These are phyloP conservation scores for Drosophila sulfurigaster DNA, from an alignment of 1,140 invertebrate genomes.

Conservation along the genomic window DNA sequence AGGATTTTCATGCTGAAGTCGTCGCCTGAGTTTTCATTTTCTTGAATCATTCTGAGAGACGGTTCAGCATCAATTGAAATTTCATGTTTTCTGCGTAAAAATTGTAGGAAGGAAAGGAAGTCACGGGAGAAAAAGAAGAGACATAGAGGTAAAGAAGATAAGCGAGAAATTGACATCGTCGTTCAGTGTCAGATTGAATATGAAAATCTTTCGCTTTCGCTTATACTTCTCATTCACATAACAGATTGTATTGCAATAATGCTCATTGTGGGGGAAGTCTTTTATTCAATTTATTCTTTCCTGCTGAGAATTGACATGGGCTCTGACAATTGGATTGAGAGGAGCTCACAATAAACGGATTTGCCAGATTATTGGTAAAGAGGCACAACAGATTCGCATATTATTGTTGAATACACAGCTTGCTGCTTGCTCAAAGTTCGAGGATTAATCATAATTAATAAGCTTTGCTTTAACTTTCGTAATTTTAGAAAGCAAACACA, in stretches of 20 bases:
- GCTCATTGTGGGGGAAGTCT: constrained; percentile 26
- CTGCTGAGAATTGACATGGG: constrained; percentile 8
- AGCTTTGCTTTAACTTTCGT: neutral
- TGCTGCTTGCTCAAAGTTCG: neutral
- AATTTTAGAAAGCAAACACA: neutral
- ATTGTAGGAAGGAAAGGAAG: neutral
- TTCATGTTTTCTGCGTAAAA: constrained; percentile 11
- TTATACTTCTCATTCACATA: constrained; percentile 29
- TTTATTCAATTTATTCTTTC: constrained; percentile 10
- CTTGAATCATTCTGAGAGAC: neutral
- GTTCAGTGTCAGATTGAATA: constrained; percentile 56
- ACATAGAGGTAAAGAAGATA: neutral
- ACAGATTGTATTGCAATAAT: constrained; percentile 36
- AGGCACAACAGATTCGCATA: constrained; percentile 15
- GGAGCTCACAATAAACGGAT: constrained; percentile 37
- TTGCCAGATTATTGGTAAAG: constrained; percentile 21
- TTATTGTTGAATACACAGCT: neutral
- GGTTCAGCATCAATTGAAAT: constrained; percentile 38
- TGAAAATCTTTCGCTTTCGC: constrained; percentile 29
- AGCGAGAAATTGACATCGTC: constrained; percentile 67
- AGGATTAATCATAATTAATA: constrained; percentile 28
- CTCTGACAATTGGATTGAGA: constrained; percentile 21
- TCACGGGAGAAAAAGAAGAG: neutral
- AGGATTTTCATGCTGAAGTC: constrained; percentile 59
- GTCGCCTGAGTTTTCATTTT: constrained; percentile 9